Evolutionary conservation across 2,113 vertebrate species (phyloP).

Genomic region (Xiphias gladius): DNA sequence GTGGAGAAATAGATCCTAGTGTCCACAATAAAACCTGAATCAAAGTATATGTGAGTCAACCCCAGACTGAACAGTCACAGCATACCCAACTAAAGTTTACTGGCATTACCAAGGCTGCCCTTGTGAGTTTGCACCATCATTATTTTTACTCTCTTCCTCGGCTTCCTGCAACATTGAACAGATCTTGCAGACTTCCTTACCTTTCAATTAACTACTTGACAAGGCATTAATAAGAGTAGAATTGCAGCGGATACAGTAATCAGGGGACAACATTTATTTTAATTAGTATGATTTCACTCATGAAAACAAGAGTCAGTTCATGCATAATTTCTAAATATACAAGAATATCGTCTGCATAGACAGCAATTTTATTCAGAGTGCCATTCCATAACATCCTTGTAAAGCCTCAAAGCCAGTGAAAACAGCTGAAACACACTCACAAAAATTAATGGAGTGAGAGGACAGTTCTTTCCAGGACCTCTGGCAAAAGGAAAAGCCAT

Average conservation of each 20-base stretch:
- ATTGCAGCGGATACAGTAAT: neutral
- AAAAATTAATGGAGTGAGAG: too few species aligned
- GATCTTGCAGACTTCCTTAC: neutral
- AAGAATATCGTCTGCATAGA: neutral
- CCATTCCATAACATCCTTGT: neutral
- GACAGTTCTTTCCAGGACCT: too few species aligned
- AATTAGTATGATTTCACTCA: neutral
- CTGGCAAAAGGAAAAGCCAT: too few species aligned
- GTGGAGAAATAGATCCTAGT: neutral
- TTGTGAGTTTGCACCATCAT: neutral
- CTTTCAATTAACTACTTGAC: neutral
- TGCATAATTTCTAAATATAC: neutral
- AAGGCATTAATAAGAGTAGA: neutral
- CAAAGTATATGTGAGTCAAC: neutral
- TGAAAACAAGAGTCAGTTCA: neutral
- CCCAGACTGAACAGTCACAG: neutral
- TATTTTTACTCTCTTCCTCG: neutral
- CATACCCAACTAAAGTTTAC: neutral
- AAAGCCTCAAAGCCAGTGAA: neutral
- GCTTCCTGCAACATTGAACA: neutral
- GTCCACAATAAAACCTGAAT: neutral
- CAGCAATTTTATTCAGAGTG: neutral
- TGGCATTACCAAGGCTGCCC: neutral
- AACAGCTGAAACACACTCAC: too few species aligned
- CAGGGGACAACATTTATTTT: neutral